Percentiles rank a stretch among this genome's conserved stretches.
These are phyloP conservation scores for Cirrhinus molitorella DNA, from an alignment of 2,797 vertebrate genomes.

Conservation along the genomic window DNA sequence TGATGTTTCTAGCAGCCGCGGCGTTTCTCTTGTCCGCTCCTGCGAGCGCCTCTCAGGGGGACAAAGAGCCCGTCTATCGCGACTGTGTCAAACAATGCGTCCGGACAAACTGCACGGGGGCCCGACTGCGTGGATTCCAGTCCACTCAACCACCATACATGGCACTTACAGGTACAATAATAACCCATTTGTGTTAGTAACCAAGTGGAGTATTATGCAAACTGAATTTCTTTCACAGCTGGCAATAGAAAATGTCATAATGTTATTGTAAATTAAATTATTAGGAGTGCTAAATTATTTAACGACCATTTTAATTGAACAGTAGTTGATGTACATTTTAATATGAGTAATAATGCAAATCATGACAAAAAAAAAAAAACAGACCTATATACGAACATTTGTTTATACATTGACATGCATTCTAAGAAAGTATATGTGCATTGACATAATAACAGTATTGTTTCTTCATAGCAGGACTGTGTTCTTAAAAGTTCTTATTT, in stretches of 20 bases:
- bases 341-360: not conserved
- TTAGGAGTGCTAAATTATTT: not conserved
- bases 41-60: slow-evolving; percentile 84
- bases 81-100: slow-evolving; percentile 90
- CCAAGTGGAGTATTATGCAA: not conserved
- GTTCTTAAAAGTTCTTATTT: not conserved
- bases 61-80: slow-evolving; percentile 94
- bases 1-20: slow-evolving; percentile 69
- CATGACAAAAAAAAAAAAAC: not conserved
- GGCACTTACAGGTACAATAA: slow-evolving; percentile 88
- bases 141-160: slow-evolving; percentile 93
- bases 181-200: not conserved
- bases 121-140: slow-evolving; percentile 86
- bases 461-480: not conserved
- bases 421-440: not conserved
- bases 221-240: not conserved
- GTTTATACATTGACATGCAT: not conserved
- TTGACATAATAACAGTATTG: not conserved
- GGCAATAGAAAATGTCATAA: not conserved
- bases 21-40: slow-evolving; percentile 68
- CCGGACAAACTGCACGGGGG: slow-evolving; percentile 91
- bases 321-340: not conserved
- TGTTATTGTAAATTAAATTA: not conserved
- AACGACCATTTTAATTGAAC: not conserved
- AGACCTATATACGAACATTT: not conserved